Evolutionary conservation across 2,113 vertebrate species (phyloP), one percentile per base, ranked within the genome.

Genomic region (Pyxicephalus adspersus): DNA sequence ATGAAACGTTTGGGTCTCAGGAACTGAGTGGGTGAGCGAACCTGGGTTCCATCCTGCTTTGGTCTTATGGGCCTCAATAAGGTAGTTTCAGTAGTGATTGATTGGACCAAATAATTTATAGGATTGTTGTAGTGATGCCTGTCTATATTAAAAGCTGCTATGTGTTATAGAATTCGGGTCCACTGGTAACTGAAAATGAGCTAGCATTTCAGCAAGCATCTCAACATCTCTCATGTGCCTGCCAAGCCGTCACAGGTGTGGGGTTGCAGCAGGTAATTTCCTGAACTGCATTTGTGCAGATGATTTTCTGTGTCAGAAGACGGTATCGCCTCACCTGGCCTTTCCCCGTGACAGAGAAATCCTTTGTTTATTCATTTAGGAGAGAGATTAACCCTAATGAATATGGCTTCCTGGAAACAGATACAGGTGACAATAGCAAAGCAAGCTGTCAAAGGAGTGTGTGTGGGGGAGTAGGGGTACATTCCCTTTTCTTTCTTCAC

Each of bases 361-460:
- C 93, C 96, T 96, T 98, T 98, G 96, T 98, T 94, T 96, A 96
- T 96, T 95, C 95, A 96, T 96, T 94, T 95, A 93, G 92, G 87
- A 90, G 91, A 92, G 90, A 94, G 94, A 94, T 95, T 94, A 93
- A 92, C 93, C 95, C 92, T 91, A 92, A 93, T 94, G 92, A 93
- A 92, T 92, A 89, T 91, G 91, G 91, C 94, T 94, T 95, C 94
- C 94, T 94, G 93, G 91, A 94, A 95, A 94, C 83, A 90, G 94
- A 95, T 95, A 93, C 91, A 90, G 86, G 90, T 89, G 90, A 95
- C 93, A 95, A 92, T 93, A 66, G 90, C 86, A 71, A 84, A 87
- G 89, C 87, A 84, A 83, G 75, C 15, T 54, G 89, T 89, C 83
- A 76, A 57, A 81, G 82, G 61, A 52, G 68, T 19, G 64, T 18